phyloP scores from a whole-genome alignment of 2,113 vertebrate genomes.

The Halcyon malimbica region DNA sequence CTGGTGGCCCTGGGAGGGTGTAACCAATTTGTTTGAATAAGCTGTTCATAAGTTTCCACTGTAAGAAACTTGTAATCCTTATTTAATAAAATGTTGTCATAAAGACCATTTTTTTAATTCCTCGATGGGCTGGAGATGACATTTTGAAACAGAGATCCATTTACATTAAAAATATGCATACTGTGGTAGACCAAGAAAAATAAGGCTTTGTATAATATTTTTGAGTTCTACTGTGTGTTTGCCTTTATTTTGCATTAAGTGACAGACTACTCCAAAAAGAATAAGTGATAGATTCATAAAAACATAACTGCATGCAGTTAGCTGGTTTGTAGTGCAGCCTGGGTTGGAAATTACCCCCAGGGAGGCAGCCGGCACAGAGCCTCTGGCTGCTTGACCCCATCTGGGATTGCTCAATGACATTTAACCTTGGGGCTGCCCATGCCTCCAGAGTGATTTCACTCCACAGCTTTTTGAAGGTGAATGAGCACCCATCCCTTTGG shows the following conservation, averaged over 20 bases:
- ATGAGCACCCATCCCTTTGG: not conserved
- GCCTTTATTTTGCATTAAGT: conserved; percentile 25
- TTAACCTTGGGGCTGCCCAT: not conserved
- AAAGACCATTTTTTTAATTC: conserved; percentile 51
- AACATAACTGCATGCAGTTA: not conserved
- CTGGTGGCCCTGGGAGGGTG: not conserved
- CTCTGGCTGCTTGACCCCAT: not conserved
- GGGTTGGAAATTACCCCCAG: rapidly evolving
- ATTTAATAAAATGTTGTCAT: conserved; percentile 52
- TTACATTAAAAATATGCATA: conserved; percentile 48
- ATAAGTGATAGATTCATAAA: not conserved
- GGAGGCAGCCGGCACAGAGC: not conserved
- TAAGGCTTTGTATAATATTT: conserved; percentile 10
- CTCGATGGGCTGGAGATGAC: conserved; percentile 10
- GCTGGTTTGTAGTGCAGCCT: not conserved
- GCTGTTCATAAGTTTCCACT: conserved; percentile 44
- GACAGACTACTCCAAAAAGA: not conserved
- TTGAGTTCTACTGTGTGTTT: not conserved
- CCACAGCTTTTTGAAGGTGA: not conserved
- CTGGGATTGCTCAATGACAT: not conserved
- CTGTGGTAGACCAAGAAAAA: conserved; percentile 43
- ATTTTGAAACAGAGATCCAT: conserved; percentile 47
- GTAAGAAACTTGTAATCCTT: conserved; percentile 29
- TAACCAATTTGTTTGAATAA: conserved; percentile 57
- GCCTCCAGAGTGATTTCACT: not conserved